Conservation (phyloP, 2,797 vertebrate species). For the Poeciliopsis paucimaculata region DNA sequence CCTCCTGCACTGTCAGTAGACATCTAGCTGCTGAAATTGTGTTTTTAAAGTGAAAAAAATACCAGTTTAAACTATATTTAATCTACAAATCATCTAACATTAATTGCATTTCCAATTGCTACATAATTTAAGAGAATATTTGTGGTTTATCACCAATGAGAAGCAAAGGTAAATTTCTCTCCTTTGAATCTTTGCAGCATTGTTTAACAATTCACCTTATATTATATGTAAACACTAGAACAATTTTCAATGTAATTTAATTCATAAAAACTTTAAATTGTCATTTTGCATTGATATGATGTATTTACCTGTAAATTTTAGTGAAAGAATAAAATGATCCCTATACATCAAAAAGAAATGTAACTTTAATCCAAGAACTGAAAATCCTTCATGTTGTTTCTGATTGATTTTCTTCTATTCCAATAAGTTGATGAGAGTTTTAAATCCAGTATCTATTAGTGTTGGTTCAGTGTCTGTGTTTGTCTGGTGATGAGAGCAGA, state of each 20-base stretch:
- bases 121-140: not conserved
- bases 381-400: not conserved
- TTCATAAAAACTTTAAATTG: not conserved
- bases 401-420: not conserved
- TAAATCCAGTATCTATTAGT: conserved; percentile 13
- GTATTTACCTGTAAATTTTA: not conserved
- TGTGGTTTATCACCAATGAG: not conserved
- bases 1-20: conserved; percentile 10
- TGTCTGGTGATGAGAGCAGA: conserved; percentile 16
- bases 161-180: not conserved
- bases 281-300: not conserved
- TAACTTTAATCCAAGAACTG: not conserved
- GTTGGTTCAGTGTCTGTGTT: conserved; percentile 1
- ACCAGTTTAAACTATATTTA: not conserved
- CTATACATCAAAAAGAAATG: too few species aligned
- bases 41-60: not conserved
- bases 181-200: not conserved
- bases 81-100: not conserved
- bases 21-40: not conserved
- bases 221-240: not conserved
- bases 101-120: not conserved
- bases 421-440: conserved; percentile 3
- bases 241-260: fast-evolving
- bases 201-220: not conserved
- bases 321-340: not conserved